Evolutionary conservation across 2,113 vertebrate species (phyloP).

Genomic region (Catharus fuscescens): DNA sequence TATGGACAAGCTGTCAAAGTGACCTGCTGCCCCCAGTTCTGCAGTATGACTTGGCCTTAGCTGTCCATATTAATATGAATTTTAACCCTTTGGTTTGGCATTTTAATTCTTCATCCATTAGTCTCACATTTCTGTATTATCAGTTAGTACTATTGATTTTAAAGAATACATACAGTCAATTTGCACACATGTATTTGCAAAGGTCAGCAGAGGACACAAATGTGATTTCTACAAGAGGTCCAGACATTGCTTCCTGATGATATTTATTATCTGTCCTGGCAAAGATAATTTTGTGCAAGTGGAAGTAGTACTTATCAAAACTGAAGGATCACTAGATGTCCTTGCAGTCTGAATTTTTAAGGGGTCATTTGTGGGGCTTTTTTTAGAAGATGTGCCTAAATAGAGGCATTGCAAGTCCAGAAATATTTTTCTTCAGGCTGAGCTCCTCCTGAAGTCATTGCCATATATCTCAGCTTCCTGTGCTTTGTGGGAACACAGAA

Average conservation of each 20-base stretch:
- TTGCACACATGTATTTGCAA: constrained; percentile 65
- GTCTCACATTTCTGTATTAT: constrained; percentile 87
- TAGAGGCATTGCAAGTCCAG: not conserved
- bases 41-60: constrained; percentile 75
- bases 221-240: constrained; percentile 49
- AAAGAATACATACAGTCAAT: constrained; percentile 69
- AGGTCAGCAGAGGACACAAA: constrained; percentile 72
- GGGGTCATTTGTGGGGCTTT: not conserved
- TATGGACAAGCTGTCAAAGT: constrained; percentile 78
- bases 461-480: not conserved
- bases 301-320: not conserved
- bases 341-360: not conserved
- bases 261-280: not conserved
- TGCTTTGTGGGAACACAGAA: not conserved
- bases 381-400: not conserved
- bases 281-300: not conserved
- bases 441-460: not conserved
- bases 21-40: constrained; percentile 77
- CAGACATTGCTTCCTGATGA: not conserved
- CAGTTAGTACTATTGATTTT: constrained; percentile 84
- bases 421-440: not conserved
- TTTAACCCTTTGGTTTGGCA: constrained; percentile 77
- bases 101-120: constrained; percentile 88
- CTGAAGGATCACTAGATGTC: not conserved
- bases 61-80: constrained; percentile 85